Evolutionary conservation across 2,888 invertebrate species (phyloP), one percentile per base, ranked within the genome.

Genomic region (Cerastis leucographa): DNA sequence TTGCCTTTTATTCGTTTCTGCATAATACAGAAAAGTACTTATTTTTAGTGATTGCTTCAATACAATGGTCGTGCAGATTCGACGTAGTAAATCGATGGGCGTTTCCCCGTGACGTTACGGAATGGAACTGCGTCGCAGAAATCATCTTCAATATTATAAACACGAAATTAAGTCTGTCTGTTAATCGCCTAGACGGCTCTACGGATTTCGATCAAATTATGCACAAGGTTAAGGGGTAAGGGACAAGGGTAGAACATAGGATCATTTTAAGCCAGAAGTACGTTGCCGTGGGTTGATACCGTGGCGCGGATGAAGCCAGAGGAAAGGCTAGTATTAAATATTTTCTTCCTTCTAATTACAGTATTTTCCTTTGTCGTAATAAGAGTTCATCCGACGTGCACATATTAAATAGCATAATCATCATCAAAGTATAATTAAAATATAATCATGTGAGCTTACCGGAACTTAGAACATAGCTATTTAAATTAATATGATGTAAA

Each of bases 391-490:
- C 42, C 12, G 12, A 5, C 35, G 64, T 14, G 51, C 59, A 56
- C 7, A 54, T 49, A 19, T 35, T 35, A 42, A 62, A 65, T 61
- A 70, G 59, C n/a, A 12, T 62, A 62, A 62, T 64, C 66, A 35
- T 71, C 59, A 71, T 81, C 76, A 42, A 54, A 54, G n/a, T 25
- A 12, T 71, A 56, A 81, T 83, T 82, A 65, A 73, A 68, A 61
- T 67, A 9, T 64, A 42, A 76, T 71, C 44, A 46, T 65, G 71
- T 69, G 40, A 72, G 65, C 49, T 81, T 42, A 69, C 56, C 68
- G 71, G 85, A 71, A 72, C 85, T 70, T 75, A 49, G 68, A 54
- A 81, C 46, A 80, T 65, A 64, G 49, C 54, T 75, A 85, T 71
- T 80, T 69, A 62, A 81, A 80, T 69, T 61, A 69, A 74, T 54